phyloP scores from a whole-genome alignment of 2,888 invertebrate species.

The Metallyticus violacea region DNA sequence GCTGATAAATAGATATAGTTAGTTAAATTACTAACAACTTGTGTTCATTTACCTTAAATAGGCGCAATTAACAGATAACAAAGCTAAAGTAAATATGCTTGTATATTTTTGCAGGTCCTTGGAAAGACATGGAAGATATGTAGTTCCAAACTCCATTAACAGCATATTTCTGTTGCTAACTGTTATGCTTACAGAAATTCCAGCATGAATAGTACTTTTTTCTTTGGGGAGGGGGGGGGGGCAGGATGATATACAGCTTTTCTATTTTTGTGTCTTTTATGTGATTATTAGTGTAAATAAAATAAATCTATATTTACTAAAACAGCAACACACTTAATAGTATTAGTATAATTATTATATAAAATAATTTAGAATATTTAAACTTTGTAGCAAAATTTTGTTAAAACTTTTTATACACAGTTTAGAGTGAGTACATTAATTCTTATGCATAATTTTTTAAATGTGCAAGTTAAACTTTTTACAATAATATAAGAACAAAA shows the following conservation, averaged over 20 bases:
- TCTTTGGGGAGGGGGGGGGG: no score
- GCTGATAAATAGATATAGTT: neutral
- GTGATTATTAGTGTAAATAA: neutral
- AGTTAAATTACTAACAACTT: neutral
- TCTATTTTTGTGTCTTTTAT: neutral
- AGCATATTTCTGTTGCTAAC: neutral
- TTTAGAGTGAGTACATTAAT: neutral
- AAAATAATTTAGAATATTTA: neutral
- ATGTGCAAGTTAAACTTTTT: no score
- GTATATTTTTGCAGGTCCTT: slow-evolving; percentile 20
- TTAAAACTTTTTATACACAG: neutral
- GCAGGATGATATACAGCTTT: neutral
- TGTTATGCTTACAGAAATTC: neutral
- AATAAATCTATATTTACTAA: neutral
- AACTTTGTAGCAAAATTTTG: neutral
- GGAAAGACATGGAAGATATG: neutral
- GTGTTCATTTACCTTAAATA: neutral
- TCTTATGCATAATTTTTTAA: no score
- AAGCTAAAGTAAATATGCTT: neutral
- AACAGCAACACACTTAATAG: neutral
- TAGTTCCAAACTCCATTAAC: neutral
- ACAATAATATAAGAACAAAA: no score
- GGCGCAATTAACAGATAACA: neutral
- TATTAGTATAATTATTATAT: no score
- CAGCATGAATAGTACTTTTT: neutral